These are phyloP conservation scores for Nowickia ferox DNA, from an alignment of 2,888 invertebrate species.

Conservation along the genomic window DNA sequence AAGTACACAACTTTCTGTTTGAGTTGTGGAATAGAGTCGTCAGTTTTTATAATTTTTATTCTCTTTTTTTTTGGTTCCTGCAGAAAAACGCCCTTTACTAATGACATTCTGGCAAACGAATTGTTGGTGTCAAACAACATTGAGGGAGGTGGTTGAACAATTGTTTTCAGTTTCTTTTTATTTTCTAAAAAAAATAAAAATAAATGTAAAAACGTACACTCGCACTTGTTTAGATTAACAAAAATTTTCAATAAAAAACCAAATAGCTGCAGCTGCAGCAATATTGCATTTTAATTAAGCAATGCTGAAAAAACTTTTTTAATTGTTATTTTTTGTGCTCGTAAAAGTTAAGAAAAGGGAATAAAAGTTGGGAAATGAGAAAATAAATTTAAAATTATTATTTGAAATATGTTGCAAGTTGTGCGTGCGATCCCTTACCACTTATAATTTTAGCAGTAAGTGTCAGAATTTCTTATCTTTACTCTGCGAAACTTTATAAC, in stretches of 20 bases:
- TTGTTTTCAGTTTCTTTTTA: slow-evolving; percentile 18
- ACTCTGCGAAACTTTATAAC: slow-evolving; percentile 40
- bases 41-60: not conserved
- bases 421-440: slow-evolving; percentile 15
- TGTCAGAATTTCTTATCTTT: slow-evolving; percentile 46
- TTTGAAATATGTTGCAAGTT: slow-evolving; percentile 21
- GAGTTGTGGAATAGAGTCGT: slow-evolving; percentile 28
- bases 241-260: slow-evolving; percentile 2
- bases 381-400: not conserved
- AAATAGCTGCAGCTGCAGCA: slow-evolving; percentile 14
- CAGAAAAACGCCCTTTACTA: slow-evolving; percentile 49
- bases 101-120: slow-evolving; percentile 57
- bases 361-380: not conserved
- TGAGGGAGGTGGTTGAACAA: slow-evolving; percentile 20
- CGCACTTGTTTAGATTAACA: not conserved
- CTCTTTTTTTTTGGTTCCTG: not conserved
- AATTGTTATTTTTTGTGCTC: not conserved
- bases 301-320: slow-evolving; percentile 2
- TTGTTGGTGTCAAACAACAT: slow-evolving; percentile 9
- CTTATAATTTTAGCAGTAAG: slow-evolving; percentile 7
- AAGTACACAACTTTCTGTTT: slow-evolving; percentile 21
- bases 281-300: slow-evolving; percentile 37
- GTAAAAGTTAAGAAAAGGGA: not conserved
- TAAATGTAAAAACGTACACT: not conserved
- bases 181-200: slow-evolving; percentile 4